These are phyloP conservation scores for Proterorhinus semilunaris DNA, from an alignment of 2,113 vertebrate genomes.

Conservation along the genomic window DNA sequence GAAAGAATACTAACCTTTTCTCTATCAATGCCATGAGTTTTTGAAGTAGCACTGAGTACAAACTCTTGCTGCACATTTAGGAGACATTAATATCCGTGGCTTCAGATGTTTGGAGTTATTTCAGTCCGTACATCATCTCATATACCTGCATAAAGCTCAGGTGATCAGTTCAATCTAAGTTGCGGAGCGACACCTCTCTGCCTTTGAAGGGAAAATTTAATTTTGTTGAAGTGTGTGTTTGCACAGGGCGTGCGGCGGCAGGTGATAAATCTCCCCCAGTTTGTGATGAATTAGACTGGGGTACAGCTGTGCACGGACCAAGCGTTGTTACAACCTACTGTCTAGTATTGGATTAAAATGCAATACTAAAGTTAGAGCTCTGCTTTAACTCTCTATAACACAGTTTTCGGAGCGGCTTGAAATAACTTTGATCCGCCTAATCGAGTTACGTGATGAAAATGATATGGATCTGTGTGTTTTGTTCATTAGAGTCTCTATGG, in stretches of 20 bases:
- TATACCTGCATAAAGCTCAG: background rate
- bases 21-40: too few relatives aligned
- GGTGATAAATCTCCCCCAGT: conserved; percentile 13
- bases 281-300: background rate
- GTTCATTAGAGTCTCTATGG: background rate
- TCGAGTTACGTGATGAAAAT: conserved; percentile 2
- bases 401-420: background rate
- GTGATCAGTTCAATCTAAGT: background rate
- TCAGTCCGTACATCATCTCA: background rate
- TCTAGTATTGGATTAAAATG: background rate
- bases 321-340: background rate
- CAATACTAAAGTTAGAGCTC: background rate
- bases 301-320: background rate
- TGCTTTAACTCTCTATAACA: background rate
- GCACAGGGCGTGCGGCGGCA: conserved; percentile 20
- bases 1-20: too few relatives aligned
- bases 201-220: conserved; percentile 12
- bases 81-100: too few relatives aligned
- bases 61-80: too few relatives aligned
- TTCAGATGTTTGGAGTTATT: background rate
- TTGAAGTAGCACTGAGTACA: too few relatives aligned
- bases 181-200: background rate
- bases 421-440: background rate
- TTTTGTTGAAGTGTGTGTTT: background rate
- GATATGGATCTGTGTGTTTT: background rate